Evolutionary conservation across 1,140 invertebrate species (phyloP).

Genomic region (Maniola jurtina): DNA sequence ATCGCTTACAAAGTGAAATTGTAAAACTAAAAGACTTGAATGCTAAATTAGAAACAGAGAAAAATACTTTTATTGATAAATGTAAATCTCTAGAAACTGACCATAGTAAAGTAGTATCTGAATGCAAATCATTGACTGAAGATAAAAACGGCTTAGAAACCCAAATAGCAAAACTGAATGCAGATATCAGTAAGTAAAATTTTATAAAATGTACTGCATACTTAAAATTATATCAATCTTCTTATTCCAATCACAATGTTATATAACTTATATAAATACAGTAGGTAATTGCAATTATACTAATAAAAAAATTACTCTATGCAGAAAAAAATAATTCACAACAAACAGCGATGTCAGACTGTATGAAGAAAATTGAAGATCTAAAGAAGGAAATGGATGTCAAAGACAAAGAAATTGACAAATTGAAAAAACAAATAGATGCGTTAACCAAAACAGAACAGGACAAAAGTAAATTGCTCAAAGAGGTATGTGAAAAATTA

Average conservation of each 20-base stretch:
- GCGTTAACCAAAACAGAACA: constrained; percentile 69
- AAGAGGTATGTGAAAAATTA: constrained; percentile 60
- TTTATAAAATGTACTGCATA: constrained; percentile 12
- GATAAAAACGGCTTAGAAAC: constrained; percentile 81
- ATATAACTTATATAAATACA: too few relatives aligned
- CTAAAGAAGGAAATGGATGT: constrained; percentile 78
- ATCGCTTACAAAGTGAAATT: constrained; percentile 77
- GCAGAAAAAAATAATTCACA: constrained; percentile 70
- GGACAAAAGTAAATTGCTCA: constrained; percentile 76
- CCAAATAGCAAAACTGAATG: constrained; percentile 78
- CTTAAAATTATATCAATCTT: background rate
- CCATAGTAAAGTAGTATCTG: constrained; percentile 54
- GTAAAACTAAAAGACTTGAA: constrained; percentile 72
- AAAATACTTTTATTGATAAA: constrained; percentile 72
- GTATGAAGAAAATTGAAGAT: constrained; percentile 78
- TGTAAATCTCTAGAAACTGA: constrained; percentile 73
- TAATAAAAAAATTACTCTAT: background rate
- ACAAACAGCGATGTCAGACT: constrained; percentile 77
- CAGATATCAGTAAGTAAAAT: constrained; percentile 73
- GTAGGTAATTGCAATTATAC: background rate
- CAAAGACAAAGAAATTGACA: constrained; percentile 80
- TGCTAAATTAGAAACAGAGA: constrained; percentile 72
- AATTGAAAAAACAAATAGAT: constrained; percentile 80
- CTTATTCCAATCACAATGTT: background rate
- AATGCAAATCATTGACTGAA: constrained; percentile 64